phyloP scores from a whole-genome alignment of 2,113 vertebrate genomes.

The Megaceryle torquata region DNA sequence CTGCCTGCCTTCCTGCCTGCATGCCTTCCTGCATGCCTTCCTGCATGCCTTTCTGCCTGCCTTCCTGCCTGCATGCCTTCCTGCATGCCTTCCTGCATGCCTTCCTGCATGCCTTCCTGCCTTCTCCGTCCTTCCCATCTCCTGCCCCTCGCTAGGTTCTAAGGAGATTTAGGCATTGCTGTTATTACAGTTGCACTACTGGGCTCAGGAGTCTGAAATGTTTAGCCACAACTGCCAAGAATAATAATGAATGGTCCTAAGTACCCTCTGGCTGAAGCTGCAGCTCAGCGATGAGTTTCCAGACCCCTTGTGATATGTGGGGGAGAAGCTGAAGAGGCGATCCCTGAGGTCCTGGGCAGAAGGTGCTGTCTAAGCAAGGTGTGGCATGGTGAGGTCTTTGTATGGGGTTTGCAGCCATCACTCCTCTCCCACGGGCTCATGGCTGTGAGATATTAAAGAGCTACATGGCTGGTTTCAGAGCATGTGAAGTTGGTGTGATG shows the following conservation, averaged over 20 bases:
- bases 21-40: no score
- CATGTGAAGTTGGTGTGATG: background rate
- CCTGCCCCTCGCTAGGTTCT: background rate
- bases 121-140: background rate
- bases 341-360: background rate
- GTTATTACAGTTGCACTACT: background rate
- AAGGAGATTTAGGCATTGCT: background rate
- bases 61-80: no score
- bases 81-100: no score
- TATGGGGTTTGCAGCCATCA: background rate
- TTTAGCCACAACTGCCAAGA: background rate
- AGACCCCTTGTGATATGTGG: background rate
- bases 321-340: background rate
- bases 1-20: no score
- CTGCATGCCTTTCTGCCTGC: background rate
- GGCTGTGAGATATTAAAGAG: background rate
- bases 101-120: background rate
- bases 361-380: background rate
- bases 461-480: background rate
- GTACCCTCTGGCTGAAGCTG: background rate
- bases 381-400: fast-evolving
- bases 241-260: background rate
- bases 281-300: background rate
- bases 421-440: background rate
- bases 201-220: background rate